Evolutionary conservation across 2,888 invertebrate genomes (phyloP).

Genomic region (Xanthorhoe spadicearia): DNA sequence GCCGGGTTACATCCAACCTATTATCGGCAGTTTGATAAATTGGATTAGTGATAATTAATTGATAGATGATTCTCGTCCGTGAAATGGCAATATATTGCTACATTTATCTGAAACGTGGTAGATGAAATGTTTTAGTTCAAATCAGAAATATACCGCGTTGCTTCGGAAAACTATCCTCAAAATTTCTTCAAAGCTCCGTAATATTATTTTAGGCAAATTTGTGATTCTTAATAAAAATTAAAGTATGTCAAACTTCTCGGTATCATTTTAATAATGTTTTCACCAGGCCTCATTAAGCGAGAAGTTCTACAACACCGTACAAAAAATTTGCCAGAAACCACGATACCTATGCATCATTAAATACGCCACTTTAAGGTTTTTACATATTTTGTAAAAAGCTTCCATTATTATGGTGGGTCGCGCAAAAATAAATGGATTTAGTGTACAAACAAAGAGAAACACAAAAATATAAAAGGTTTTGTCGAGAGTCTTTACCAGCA

Average conservation of each 20-base stretch:
- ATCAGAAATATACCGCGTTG: neutral
- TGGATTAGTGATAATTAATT: conserved; percentile 34
- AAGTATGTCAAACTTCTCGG: neutral
- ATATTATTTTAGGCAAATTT: neutral
- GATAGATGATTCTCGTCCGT: conserved; percentile 25
- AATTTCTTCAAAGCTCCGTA: neutral
- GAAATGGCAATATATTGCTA: conserved; percentile 6
- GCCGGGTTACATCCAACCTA: conserved; percentile 30
- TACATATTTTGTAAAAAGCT: conserved; percentile 18
- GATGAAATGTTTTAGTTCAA: neutral
- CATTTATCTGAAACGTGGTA: conserved; percentile 1
- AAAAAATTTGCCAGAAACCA: neutral
- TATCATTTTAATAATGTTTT: neutral
- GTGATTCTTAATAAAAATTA: too few species aligned
- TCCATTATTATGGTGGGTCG: conserved; percentile 31
- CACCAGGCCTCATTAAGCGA: too few species aligned
- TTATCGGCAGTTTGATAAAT: conserved; percentile 37
- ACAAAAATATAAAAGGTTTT: conserved; percentile 30
- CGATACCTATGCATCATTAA: too few species aligned
- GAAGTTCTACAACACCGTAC: neutral
- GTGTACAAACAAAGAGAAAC: conserved; percentile 26
- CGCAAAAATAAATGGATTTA: conserved; percentile 25
- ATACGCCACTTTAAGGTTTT: conserved; percentile 9
- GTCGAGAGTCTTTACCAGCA: conserved; percentile 37
- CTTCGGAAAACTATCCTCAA: neutral